phyloP scores from a whole-genome alignment of 2,888 invertebrate genomes.

The Melikaiella ostensackeni region DNA sequence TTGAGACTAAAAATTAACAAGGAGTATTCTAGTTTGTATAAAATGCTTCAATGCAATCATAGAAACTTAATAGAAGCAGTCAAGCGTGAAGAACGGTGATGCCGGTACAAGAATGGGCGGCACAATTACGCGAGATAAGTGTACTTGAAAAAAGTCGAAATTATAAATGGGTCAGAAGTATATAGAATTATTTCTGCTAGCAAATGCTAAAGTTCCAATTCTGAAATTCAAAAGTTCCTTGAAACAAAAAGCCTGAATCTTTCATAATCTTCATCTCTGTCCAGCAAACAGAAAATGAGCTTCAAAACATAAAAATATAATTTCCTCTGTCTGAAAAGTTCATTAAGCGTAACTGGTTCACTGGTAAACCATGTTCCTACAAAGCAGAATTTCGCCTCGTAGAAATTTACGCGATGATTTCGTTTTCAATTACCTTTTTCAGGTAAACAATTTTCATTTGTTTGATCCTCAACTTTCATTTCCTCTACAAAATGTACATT shows the following conservation, averaged over 20 bases:
- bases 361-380: not conserved
- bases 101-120: no score
- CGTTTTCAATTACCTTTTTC: not conserved
- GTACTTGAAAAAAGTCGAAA: not conserved
- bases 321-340: not conserved
- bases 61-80: no score
- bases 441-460: not conserved
- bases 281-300: not conserved
- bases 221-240: not conserved
- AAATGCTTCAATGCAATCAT: no score
- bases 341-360: not conserved
- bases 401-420: not conserved
- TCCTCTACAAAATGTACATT: not conserved
- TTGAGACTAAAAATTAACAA: no score
- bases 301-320: conserved; percentile 2
- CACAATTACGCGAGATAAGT: no score
- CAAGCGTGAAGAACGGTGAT: no score
- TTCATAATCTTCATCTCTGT: not conserved
- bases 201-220: not conserved
- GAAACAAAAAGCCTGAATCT: no score
- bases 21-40: no score
- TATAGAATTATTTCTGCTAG: not conserved
- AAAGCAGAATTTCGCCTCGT: not conserved
- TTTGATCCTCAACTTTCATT: not conserved
- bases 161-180: not conserved